Percentiles rank a stretch among this genome's conserved stretches.
These are phyloP conservation scores for Brassicogethes aeneus DNA, from an alignment of 2,888 invertebrate species.

Conservation along the genomic window DNA sequence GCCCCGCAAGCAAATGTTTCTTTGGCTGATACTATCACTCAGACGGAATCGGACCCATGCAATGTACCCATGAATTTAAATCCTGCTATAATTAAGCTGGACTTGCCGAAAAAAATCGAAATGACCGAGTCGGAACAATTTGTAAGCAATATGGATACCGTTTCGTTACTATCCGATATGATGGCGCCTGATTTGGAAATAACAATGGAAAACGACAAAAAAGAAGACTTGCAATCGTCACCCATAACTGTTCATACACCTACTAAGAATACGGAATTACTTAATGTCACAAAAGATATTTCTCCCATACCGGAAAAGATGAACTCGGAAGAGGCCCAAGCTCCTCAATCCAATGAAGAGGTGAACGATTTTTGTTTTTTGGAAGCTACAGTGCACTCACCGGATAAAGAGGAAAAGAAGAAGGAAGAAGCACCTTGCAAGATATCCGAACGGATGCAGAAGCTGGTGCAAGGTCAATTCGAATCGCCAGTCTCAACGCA, in stretches of 20 bases:
- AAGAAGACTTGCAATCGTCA: slow-evolving; percentile 14
- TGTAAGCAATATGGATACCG: slow-evolving; percentile 27
- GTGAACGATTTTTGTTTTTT: background rate
- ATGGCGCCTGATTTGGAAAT: background rate
- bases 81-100: slow-evolving; percentile 12
- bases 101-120: slow-evolving; percentile 20
- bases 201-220: background rate
- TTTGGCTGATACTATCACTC: background rate
- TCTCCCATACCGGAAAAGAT: slow-evolving; percentile 48
- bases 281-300: slow-evolving; percentile 51
- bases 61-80: slow-evolving; percentile 10
- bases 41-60: slow-evolving; percentile 10
- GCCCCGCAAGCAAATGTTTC: background rate
- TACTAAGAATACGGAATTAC: slow-evolving; percentile 43
- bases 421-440: background rate
- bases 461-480: background rate
- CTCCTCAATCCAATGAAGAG: background rate
- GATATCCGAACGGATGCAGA: slow-evolving; percentile 11
- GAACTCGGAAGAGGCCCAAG: slow-evolving; percentile 11
- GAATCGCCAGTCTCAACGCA: slow-evolving; percentile 11
- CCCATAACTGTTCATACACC: slow-evolving; percentile 33
- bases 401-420: background rate
- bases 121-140: slow-evolving; percentile 27
- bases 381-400: background rate
- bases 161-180: slow-evolving; percentile 11